Conservation (phyloP, 1,140 invertebrate genomes). For the Bombus waltoni region DNA sequence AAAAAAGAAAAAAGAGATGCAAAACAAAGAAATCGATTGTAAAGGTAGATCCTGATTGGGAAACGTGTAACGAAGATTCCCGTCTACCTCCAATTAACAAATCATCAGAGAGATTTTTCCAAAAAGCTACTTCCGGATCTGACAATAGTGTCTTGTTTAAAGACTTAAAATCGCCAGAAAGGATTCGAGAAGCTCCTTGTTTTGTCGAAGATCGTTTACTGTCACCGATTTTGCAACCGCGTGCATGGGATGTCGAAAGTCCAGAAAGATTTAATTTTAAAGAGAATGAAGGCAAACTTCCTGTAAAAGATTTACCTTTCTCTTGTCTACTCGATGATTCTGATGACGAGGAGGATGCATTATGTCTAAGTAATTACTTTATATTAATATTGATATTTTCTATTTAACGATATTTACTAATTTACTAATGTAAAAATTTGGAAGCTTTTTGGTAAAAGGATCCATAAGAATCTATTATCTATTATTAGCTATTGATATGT, state of each 20-base stretch:
- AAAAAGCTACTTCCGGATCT: neutral
- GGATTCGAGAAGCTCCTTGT: neutral
- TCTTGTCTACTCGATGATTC: too few species aligned
- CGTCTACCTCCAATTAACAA: neutral
- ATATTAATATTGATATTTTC: neutral
- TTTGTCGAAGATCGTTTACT: neutral
- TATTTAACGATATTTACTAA: neutral
- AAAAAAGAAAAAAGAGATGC: neutral
- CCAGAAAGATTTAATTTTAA: neutral
- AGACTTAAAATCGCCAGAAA: conserved; percentile 28
- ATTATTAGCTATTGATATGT: neutral
- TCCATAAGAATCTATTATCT: neutral
- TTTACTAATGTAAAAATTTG: neutral
- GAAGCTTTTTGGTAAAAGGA: neutral
- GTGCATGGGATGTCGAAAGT: neutral
- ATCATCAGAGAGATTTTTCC: too few species aligned
- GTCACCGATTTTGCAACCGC: neutral
- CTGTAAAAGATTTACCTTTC: neutral
- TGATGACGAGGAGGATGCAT: neutral
- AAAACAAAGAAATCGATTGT: too few species aligned
- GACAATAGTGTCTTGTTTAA: neutral
- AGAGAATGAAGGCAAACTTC: neutral
- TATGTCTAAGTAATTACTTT: conserved; percentile 22
- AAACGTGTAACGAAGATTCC: neutral
- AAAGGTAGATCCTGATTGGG: neutral